Percentiles rank a stretch among this genome's conserved stretches.
Evolutionary conservation across 2,113 vertebrate species (phyloP).

Genomic region (Seriola aureovittata): DNA sequence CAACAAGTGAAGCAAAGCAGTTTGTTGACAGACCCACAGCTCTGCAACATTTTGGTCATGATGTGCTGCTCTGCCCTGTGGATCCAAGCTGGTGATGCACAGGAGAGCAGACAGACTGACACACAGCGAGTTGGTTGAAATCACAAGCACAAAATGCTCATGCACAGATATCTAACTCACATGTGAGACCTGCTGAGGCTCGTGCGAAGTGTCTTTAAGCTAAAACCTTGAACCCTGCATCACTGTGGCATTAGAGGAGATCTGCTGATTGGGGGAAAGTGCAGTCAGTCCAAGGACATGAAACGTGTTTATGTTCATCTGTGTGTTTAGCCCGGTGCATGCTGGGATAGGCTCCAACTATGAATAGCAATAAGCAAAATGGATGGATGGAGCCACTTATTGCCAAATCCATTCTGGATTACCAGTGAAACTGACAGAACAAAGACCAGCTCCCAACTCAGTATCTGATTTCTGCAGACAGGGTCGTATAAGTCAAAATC

Average conservation of each 20-base stretch:
- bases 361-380: neutral
- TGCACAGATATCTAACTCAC: too few species aligned
- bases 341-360: neutral
- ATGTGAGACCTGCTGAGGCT: neutral
- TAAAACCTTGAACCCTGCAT: neutral
- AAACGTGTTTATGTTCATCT: neutral
- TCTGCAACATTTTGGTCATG: slow-evolving; percentile 15
- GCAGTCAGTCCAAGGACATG: neutral
- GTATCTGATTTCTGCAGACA: too few species aligned
- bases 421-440: neutral
- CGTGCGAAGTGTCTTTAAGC: neutral
- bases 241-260: neutral
- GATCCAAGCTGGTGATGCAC: slow-evolving; percentile 21
- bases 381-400: neutral
- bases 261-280: neutral
- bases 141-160: neutral
- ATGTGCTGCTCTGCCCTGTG: neutral
- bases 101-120: neutral
- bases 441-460: too few species aligned
- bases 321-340: neutral
- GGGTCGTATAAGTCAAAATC: too few species aligned
- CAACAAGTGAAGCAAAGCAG: neutral
- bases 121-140: neutral
- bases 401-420: neutral
- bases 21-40: neutral